These are phyloP conservation scores for Sepioteuthis lessoniana DNA, from an alignment of 2,888 invertebrate species.

Conservation along the genomic window DNA sequence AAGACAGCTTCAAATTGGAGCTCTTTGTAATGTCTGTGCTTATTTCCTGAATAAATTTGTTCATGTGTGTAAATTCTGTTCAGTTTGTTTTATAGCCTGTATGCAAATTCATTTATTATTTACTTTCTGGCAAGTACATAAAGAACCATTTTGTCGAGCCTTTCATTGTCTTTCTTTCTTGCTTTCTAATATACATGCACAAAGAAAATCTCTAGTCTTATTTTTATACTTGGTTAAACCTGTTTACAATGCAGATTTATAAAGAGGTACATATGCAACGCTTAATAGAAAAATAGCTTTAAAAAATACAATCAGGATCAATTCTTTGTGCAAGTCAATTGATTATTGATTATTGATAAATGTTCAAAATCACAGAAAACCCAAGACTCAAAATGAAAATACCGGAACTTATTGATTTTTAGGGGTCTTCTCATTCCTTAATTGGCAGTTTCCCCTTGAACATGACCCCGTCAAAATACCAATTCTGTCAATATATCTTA, in stretches of 20 bases:
- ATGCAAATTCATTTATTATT: too few species aligned
- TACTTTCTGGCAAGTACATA: too few species aligned
- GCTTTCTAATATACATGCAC: not conserved
- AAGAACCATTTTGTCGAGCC: too few species aligned
- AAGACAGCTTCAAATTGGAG: too few species aligned
- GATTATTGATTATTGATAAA: not conserved
- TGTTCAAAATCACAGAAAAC: not conserved
- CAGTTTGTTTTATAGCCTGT: too few species aligned
- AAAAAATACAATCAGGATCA: not conserved
- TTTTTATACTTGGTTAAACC: not conserved
- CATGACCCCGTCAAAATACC: not conserved
- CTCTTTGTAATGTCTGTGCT: too few species aligned
- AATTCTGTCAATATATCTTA: slow-evolving; percentile 2
- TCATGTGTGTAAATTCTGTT: too few species aligned
- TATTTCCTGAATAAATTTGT: too few species aligned
- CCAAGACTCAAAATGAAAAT: not conserved
- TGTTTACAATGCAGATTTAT: not conserved
- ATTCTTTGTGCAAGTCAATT: not conserved
- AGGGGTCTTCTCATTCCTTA: not conserved
- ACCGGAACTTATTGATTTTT: not conserved
- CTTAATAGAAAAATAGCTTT: not conserved
- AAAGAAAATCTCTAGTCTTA: not conserved
- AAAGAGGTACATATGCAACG: not conserved
- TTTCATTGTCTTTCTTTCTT: not conserved
- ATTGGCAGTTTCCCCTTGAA: not conserved